These are phyloP conservation scores for Salarias fasciatus DNA, from an alignment of 2,797 vertebrate genomes.

Conservation along the genomic window DNA sequence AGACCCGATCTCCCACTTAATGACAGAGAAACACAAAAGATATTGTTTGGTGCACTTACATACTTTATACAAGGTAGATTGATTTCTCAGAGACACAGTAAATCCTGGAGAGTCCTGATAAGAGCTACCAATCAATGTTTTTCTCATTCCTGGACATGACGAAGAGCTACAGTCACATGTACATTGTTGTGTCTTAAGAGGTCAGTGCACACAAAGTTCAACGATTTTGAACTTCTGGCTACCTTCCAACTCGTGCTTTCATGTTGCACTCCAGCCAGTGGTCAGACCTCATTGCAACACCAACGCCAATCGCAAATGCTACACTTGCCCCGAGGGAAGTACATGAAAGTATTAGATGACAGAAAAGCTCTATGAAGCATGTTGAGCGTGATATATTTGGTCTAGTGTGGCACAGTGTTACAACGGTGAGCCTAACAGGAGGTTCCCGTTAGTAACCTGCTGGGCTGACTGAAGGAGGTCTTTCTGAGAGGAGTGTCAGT, in stretches of 20 bases:
- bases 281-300: not conserved
- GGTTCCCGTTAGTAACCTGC: too few relatives aligned
- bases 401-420: too few relatives aligned
- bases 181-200: not conserved
- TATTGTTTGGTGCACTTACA: not conserved
- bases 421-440: too few relatives aligned
- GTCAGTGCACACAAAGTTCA: slow-evolving; percentile 3
- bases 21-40: not conserved
- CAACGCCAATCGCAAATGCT: not conserved
- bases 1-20: too few relatives aligned
- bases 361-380: not conserved
- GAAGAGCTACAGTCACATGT: not conserved
- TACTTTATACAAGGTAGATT: not conserved
- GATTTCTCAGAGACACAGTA: not conserved
- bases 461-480: too few relatives aligned
- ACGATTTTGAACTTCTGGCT: not conserved
- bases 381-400: not conserved
- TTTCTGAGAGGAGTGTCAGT: too few relatives aligned
- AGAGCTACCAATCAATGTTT: not conserved
- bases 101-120: not conserved
- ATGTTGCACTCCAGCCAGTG: not conserved
- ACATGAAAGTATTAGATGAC: not conserved
- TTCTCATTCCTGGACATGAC: not conserved
- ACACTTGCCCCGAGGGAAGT: not conserved
- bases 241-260: not conserved